These are phyloP conservation scores for Calvadosia cruxmelitensis DNA, from an alignment of 30 jellyfish, hydroid and myxozoan genomes.

Conservation along the genomic window DNA sequence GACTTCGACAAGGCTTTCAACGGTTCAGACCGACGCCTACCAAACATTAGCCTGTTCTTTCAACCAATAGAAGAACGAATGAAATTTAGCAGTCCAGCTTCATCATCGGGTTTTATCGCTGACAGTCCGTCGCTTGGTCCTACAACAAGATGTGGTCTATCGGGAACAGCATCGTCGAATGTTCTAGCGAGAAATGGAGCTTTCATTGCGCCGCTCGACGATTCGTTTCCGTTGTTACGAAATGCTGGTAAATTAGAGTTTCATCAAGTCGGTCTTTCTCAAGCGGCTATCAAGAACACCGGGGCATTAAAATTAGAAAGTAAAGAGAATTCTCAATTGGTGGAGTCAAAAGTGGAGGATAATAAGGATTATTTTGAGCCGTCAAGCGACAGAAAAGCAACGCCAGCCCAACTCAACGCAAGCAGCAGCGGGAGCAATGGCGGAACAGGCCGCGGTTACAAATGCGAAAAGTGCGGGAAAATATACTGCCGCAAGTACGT, in stretches of 20 bases:
- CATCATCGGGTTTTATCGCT: too few species aligned
- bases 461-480: slow-evolving; percentile 82
- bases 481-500: slow-evolving; percentile 93
- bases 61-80: slow-evolving; percentile 56
- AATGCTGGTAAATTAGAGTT: slow-evolving; percentile 63
- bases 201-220: slow-evolving; percentile 30
- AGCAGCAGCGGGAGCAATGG: slow-evolving; percentile 17
- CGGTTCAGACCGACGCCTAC: slow-evolving; percentile 13
- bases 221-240: slow-evolving; percentile 51
- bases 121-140: not conserved
- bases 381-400: slow-evolving; percentile 7
- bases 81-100: slow-evolving; percentile 21
- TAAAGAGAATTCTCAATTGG: not conserved
- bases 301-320: not conserved
- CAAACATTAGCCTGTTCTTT: slow-evolving; percentile 67
- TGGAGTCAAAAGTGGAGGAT: slow-evolving; percentile 3
- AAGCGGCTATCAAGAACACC: slow-evolving; percentile 1
- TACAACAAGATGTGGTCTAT: not conserved
- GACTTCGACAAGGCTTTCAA: slow-evolving; percentile 29
- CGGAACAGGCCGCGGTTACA: slow-evolving; percentile 45
- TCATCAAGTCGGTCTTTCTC: slow-evolving; percentile 23
- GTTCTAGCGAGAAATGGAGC: slow-evolving; percentile 7
- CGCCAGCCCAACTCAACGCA: not conserved
- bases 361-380: slow-evolving; percentile 7
- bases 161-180: not conserved